phyloP scores from a whole-genome alignment of 2,797 vertebrate species.

The Lithobates pipiens region DNA sequence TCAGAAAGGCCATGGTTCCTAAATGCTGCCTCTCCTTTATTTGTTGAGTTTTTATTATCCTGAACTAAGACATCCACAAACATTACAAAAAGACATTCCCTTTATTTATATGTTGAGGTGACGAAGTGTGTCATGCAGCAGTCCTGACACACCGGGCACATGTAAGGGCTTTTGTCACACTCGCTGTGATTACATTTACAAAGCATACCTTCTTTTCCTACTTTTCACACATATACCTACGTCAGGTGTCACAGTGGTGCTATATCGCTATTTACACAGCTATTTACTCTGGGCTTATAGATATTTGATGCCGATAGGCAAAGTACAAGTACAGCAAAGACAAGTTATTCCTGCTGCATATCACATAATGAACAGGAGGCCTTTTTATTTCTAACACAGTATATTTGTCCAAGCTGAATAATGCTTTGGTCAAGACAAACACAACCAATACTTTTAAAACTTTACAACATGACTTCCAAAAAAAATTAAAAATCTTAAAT shows the following conservation, averaged over 20 bases:
- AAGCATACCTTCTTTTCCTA: constrained; percentile 3
- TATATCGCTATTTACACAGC: constrained; percentile 14
- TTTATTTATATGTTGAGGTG: constrained; percentile 24
- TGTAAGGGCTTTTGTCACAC: background rate
- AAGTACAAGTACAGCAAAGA: background rate
- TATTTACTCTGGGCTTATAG: background rate
- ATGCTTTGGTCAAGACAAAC: background rate
- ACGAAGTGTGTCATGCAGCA: constrained; percentile 43
- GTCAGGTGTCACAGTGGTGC: constrained; percentile 10
- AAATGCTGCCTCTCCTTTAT: constrained; percentile 48
- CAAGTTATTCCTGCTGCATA: background rate
- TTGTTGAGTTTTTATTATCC: constrained; percentile 43
- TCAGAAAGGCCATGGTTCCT: constrained; percentile 11
- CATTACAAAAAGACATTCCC: constrained; percentile 45
- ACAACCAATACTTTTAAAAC: background rate
- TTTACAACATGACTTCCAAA: background rate
- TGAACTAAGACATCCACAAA: constrained; percentile 50
- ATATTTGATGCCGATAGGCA: constrained; percentile 9
- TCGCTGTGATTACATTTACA: constrained; percentile 20
- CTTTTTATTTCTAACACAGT: background rate
- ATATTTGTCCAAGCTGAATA: background rate
- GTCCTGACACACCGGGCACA: constrained; percentile 10
- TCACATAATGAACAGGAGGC: background rate
- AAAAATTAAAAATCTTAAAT: background rate
- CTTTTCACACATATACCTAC: constrained; percentile 10